Percentiles rank a stretch among this genome's conserved stretches.
phyloP scores from a whole-genome alignment of 2,888 invertebrate genomes.

The Oligia strigilis region DNA sequence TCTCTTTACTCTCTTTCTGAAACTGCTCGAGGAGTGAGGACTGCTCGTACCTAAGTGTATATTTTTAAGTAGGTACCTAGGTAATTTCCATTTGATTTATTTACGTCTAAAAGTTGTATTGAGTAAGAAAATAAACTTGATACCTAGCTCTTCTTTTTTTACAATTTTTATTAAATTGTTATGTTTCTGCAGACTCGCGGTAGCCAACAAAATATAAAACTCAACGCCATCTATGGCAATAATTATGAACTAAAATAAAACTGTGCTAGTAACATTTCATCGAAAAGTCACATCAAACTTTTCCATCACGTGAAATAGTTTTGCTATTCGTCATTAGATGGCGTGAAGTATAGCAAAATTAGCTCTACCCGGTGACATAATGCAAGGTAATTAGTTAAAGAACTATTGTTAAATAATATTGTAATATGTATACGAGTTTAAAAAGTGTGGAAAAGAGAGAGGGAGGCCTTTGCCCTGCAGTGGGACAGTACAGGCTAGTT shows the following conservation, averaged over 20 bases:
- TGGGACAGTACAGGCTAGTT: too few species aligned
- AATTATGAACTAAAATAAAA: constrained; percentile 18
- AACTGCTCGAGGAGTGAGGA: too few species aligned
- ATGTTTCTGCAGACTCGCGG: not conserved
- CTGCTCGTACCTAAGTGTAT: not conserved
- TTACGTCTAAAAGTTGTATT: not conserved
- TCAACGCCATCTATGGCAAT: constrained; percentile 22
- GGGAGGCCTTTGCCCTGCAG: too few species aligned
- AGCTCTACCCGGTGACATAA: not conserved
- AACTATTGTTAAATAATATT: not conserved
- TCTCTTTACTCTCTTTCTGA: not conserved
- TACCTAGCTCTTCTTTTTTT: not conserved
- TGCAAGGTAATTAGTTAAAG: not conserved
- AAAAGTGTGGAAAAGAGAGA: too few species aligned
- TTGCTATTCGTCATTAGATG: constrained; percentile 35
- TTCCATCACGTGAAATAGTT: not conserved
- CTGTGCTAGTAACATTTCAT: not conserved
- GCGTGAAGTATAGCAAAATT: not conserved
- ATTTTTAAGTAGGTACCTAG: not conserved
- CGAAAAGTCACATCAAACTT: not conserved
- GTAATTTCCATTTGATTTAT: not conserved
- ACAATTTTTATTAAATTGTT: not conserved
- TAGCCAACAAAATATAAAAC: not conserved
- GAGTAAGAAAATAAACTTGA: not conserved
- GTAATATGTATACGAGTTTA: not conserved